These are phyloP conservation scores for Andrena dorsata DNA, from an alignment of 2,888 invertebrate genomes.

Conservation along the genomic window DNA sequence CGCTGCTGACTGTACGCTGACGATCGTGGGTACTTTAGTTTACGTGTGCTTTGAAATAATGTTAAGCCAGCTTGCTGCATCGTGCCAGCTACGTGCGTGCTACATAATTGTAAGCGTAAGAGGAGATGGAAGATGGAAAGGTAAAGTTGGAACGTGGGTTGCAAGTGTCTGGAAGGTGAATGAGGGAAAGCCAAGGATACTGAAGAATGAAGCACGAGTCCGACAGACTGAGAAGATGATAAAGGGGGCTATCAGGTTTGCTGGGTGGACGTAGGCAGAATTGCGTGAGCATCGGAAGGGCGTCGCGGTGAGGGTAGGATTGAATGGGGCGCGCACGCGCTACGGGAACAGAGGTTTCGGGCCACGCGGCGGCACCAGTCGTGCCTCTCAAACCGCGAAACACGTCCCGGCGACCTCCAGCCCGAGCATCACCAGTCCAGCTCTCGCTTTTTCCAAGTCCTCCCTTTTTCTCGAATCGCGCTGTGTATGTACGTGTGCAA, in stretches of 20 bases:
- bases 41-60: not conserved
- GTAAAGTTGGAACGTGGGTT: too few relatives aligned
- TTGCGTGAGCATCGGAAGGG: slow-evolving; percentile 46
- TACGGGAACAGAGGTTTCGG: slow-evolving; percentile 76
- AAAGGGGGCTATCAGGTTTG: slow-evolving; percentile 3
- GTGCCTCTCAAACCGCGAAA: slow-evolving; percentile 82
- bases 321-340: slow-evolving; percentile 75
- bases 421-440: slow-evolving; percentile 52
- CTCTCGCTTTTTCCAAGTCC: slow-evolving; percentile 21
- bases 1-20: not conserved
- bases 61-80: too few relatives aligned
- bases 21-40: not conserved
- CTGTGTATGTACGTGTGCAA: not conserved
- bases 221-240: not conserved
- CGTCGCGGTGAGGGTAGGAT: slow-evolving; percentile 62
- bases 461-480: not conserved
- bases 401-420: slow-evolving; percentile 73
- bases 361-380: slow-evolving; percentile 82
- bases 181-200: not conserved
- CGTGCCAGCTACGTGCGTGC: too few relatives aligned
- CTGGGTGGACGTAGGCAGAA: slow-evolving; percentile 37
- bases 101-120: too few relatives aligned
- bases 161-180: too few relatives aligned
- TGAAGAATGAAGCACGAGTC: not conserved
- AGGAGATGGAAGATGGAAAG: too few relatives aligned